These are phyloP conservation scores for Nomada hirtipes DNA, from an alignment of 2,888 invertebrate genomes.

Conservation along the genomic window DNA sequence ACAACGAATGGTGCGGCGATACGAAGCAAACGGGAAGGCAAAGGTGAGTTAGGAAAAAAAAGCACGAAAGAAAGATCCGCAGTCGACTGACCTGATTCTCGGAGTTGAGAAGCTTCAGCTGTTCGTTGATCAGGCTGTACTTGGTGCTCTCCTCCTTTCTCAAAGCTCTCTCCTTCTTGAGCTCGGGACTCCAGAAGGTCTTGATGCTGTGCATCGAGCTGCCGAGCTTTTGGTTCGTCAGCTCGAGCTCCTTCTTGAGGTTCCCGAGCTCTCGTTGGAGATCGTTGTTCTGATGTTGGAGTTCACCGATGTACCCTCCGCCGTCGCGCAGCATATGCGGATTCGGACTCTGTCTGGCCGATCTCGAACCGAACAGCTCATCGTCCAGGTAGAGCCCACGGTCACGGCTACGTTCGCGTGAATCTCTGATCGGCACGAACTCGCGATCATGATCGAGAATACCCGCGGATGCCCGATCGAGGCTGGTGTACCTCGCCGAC, in stretches of 20 bases:
- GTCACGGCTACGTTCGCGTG: slow-evolving; percentile 89
- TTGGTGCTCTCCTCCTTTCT: slow-evolving; percentile 99
- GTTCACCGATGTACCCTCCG: slow-evolving; percentile 92
- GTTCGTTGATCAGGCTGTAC: slow-evolving; percentile 98
- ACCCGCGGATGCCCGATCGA: slow-evolving; percentile 87
- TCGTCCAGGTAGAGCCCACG: slow-evolving; percentile 89
- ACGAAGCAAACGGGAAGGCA: not conserved
- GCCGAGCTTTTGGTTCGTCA: slow-evolving; percentile 98
- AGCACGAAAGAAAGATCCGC: slow-evolving; percentile 24
- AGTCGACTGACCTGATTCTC: slow-evolving; percentile 94
- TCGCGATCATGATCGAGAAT: slow-evolving; percentile 93
- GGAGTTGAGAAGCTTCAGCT: slow-evolving; percentile 96
- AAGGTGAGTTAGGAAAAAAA: not conserved
- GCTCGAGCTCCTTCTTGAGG: slow-evolving; percentile 96
- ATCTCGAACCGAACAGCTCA: slow-evolving; percentile 88
- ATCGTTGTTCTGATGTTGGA: slow-evolving; percentile 97
- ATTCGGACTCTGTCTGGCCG: slow-evolving; percentile 90
- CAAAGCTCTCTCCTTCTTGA: slow-evolving; percentile 98
- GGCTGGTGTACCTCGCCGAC: slow-evolving; percentile 88
- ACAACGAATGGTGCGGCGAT: not conserved
- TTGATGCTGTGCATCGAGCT: slow-evolving; percentile 99
- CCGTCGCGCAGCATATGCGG: slow-evolving; percentile 87
- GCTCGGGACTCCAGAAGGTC: slow-evolving; percentile 99
- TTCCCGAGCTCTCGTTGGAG: slow-evolving; percentile 96
- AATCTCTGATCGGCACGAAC: slow-evolving; percentile 93